Evolutionary conservation across 2,888 invertebrate genomes (phyloP), one percentile per base, ranked within the genome.

Genomic region (Ochropleura leucogaster): DNA sequence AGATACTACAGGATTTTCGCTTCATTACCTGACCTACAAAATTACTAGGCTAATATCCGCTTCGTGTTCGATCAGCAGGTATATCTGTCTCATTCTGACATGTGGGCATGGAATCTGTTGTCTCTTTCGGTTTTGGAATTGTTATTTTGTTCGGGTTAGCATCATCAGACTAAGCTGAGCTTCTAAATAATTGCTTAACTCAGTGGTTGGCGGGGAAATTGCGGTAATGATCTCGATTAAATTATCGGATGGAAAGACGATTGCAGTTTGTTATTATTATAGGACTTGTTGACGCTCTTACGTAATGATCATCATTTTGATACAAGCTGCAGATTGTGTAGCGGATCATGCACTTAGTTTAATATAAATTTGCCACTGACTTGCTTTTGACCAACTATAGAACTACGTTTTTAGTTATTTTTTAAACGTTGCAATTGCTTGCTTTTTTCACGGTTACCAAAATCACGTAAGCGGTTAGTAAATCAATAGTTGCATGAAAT

Each of bases 11-110:
- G 44, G 66, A 74, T 84, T 84, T 49, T n/a, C 42, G 75, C 62
- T 74, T 74, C 76, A 84, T 81, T 80, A 80, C 80, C 73, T 64
- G 67, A 64, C 80, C 73, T 68, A 80, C 59, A 73, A 80, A 84
- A 64, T 80, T 49, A 68, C 66, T 63, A 66, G 73, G 72, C 80
- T 79, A 79, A 84, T 79, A 79, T 59, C 66, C 51, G 57, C 62
- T 53, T 71, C 42, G 64, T 63, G 42, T 72, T 84, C 51, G 64
- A 70, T 70, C 20, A 20, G 7, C 10, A 16, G 53, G 46, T 12
- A 46, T 66, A 4, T 51, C 30, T 47, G 3, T 69, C 59, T 63
- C 62, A 10, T 40, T 79, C 51, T 63, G 30, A n/a, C 18, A 12
- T n/a, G 6, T 63, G 20, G 4, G 4, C 12, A 18, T 66, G 2